Evolutionary conservation across 2,113 vertebrate species (phyloP).

Genomic region (Marmota flaviventris): DNA sequence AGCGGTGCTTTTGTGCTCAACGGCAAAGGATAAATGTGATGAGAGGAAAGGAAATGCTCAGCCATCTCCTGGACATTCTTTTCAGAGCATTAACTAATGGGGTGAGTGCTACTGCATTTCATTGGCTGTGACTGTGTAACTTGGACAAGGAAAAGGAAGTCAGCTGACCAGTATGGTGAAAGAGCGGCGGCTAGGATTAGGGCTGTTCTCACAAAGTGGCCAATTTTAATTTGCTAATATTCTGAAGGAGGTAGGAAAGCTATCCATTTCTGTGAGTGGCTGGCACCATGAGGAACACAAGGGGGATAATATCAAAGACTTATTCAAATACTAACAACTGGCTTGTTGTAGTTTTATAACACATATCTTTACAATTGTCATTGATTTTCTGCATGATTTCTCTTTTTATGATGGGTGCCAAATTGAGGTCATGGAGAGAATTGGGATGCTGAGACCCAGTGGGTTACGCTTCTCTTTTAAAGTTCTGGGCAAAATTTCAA

Average conservation of each 20-base stretch:
- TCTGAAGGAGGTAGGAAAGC: background rate
- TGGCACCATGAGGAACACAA: background rate
- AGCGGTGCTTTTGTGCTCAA: slow-evolving; percentile 6
- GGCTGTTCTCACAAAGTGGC: background rate
- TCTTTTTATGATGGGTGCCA: slow-evolving; percentile 20
- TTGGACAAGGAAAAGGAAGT: slow-evolving; percentile 43
- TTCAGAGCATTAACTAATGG: background rate
- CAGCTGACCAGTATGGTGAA: background rate
- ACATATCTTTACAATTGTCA: background rate
- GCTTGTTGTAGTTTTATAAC: background rate
- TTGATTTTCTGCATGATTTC: background rate
- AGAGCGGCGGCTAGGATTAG: background rate
- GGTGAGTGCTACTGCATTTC: background rate
- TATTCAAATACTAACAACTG: background rate
- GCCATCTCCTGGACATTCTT: background rate
- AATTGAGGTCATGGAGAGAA: background rate
- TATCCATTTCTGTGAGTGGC: background rate
- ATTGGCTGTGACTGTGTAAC: background rate
- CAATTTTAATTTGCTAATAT: slow-evolving; percentile 12
- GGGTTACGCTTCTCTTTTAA: background rate
- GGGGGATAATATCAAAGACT: slow-evolving; percentile 19
- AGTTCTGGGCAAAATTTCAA: background rate
- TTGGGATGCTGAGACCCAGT: background rate
- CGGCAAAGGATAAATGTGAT: slow-evolving; percentile 1
- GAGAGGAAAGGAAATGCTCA: slow-evolving; percentile 44